Base-by-base conservation (phyloP, 2,113 vertebrate species). In the Numida meleagris region DNA sequence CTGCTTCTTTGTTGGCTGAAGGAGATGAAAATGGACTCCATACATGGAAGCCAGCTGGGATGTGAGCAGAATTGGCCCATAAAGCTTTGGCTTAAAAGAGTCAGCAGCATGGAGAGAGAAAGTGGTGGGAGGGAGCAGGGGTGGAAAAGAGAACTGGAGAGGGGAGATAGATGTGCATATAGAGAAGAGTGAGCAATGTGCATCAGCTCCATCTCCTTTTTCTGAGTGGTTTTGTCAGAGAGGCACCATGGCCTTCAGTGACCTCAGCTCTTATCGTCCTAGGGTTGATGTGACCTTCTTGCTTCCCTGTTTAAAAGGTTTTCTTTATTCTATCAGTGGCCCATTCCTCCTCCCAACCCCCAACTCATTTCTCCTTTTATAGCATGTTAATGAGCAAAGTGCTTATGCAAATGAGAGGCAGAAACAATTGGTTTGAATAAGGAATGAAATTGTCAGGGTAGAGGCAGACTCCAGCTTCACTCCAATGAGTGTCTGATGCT, bases 401-500 rank as follows among this genome's bases (percentile, higher is more conserved):
- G 89, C 92, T 97, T 96, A 97, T 96, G 96, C 92, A 97, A 97
- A 97, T 97, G 67, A 86, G 51, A 96, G 65, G 51, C 86, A 86
- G 90, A 96, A 96, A 90, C 88, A 95, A 94, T 85, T 2, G 0
- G 45, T 92, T 87, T 94, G 88, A 94, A 75, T 90, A 79, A 91
- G 79, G 91, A 94, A 93, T 76, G 65, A 94, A 96, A 96, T 93
- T 74, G 58, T 72, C 75, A 70, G 79, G 62, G 67, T 86, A 94
- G 68, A 95, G 66, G 43, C 53, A 86, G 70, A 84, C 70, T 91
- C 65, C 53, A 86, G 8, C 66, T 84, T 94, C 43, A n/a, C 27
- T 75, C 50, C 71, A 88, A 27, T 65, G 68, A 82, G 6, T n/a
- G 16, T 18, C 10, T 43, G 31, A 36, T 66, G 48, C 61, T 62